Evolutionary conservation across 2,888 invertebrate species (phyloP).

Genomic region (Spilosoma lubricipeda): DNA sequence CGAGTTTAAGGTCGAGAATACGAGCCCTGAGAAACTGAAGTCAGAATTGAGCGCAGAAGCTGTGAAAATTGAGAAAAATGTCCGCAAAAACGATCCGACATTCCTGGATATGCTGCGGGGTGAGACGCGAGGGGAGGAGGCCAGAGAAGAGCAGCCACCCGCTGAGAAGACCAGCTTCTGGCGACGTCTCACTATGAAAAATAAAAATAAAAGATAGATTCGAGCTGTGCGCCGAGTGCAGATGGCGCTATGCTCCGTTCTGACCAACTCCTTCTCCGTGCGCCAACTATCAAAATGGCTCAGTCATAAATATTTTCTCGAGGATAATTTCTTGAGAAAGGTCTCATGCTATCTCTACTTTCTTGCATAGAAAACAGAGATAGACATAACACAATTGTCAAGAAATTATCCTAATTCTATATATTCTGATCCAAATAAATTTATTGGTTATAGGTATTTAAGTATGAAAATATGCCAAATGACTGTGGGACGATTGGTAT

Average conservation of each 20-base stretch:
- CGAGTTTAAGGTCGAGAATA: conserved; percentile 90
- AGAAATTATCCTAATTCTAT: conserved; percentile 7
- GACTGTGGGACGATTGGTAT: neutral
- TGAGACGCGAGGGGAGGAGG: conserved; percentile 81
- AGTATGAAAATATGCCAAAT: neutral
- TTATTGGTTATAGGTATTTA: conserved; percentile 1
- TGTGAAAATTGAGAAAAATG: conserved; percentile 87
- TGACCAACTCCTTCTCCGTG: conserved; percentile 36
- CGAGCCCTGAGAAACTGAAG: conserved; percentile 89
- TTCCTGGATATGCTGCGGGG: conserved; percentile 89
- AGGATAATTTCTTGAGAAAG: conserved; percentile 10
- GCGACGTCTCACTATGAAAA: conserved; percentile 90
- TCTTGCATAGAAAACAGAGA: conserved; percentile 1
- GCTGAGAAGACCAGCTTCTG: conserved; percentile 89
- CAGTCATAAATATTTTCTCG: neutral
- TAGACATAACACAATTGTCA: conserved; percentile 3
- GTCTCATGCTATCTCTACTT: conserved; percentile 9
- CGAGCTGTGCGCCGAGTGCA: conserved; percentile 53
- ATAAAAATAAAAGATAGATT: conserved; percentile 88
- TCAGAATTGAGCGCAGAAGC: conserved; percentile 89
- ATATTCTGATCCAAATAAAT: conserved; percentile 10
- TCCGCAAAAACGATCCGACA: conserved; percentile 86
- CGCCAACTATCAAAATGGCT: conserved; percentile 20
- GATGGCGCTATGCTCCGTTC: conserved; percentile 63
- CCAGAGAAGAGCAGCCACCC: conserved; percentile 79